Conservation (phyloP, 1,140 invertebrate species). For the Leguminivora glycinivorella region DNA sequence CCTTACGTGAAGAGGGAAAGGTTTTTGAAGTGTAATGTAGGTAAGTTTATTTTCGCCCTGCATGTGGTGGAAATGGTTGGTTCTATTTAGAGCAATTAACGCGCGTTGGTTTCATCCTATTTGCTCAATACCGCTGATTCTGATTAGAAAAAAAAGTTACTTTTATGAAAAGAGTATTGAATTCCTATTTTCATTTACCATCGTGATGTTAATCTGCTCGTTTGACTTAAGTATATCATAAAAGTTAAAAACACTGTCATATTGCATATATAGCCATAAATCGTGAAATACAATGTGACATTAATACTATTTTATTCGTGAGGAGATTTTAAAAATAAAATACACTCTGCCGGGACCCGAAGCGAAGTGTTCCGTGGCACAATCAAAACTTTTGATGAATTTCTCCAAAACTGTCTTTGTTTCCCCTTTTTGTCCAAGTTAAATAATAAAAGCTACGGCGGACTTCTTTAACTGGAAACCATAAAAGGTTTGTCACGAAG, state of each 20-base stretch:
- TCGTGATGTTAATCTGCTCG: no score
- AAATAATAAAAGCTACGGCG: constrained; percentile 62
- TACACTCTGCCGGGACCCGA: constrained; percentile 53
- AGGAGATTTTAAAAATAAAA: constrained; percentile 39
- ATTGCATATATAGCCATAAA: not conserved
- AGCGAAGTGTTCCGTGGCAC: constrained; percentile 58
- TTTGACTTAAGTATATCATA: no score
- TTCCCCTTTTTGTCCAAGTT: constrained; percentile 62
- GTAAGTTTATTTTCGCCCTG: not conserved
- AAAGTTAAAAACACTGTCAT: no score
- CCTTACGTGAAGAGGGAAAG: not conserved
- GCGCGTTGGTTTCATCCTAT: no score
- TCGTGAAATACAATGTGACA: not conserved
- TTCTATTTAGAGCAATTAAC: no score
- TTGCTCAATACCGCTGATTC: no score
- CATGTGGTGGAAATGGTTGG: not conserved
- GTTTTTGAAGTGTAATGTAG: not conserved
- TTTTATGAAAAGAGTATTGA: no score
- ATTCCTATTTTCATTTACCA: no score
- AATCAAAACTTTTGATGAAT: constrained; percentile 77
- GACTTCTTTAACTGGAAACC: constrained; percentile 43
- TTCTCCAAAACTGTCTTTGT: constrained; percentile 66
- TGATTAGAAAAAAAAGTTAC: no score
- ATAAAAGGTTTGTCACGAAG: constrained; percentile 40
- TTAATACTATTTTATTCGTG: constrained; percentile 14